These are phyloP conservation scores for Cremastinae sp. DNA, from an alignment of 2,888 invertebrate species.

Conservation along the genomic window DNA sequence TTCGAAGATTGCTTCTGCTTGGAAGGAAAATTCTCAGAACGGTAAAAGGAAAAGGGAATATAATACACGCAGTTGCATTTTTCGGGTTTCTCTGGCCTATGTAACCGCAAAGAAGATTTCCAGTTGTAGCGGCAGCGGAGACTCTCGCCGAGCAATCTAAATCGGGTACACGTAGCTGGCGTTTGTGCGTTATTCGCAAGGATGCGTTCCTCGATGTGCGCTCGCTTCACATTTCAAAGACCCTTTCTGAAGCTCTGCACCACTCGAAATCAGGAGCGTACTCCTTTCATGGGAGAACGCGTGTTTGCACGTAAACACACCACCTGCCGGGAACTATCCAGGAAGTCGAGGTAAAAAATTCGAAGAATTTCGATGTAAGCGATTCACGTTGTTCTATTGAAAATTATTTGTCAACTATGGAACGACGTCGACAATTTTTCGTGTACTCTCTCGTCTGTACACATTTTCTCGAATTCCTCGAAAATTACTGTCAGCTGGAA, in stretches of 20 bases:
- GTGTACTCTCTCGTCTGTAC: too few species aligned
- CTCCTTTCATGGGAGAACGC: conserved; percentile 3
- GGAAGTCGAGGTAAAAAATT: too few species aligned
- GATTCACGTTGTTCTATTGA: too few species aligned
- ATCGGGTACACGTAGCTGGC: not conserved
- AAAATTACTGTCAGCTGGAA: too few species aligned
- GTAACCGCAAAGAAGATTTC: not conserved
- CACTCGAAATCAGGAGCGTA: too few species aligned
- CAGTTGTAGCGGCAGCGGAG: not conserved
- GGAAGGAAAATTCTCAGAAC: not conserved
- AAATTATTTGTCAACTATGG: not conserved
- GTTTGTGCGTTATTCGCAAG: not conserved
- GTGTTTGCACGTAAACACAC: not conserved
- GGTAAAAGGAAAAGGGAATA: not conserved
- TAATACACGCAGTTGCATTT: not conserved
- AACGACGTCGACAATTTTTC: not conserved
- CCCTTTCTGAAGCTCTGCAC: conserved; percentile 25
- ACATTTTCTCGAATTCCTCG: too few species aligned
- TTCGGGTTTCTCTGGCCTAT: not conserved
- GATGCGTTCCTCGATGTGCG: conserved; percentile 15
- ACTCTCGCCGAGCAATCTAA: not conserved
- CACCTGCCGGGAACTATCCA: too few species aligned
- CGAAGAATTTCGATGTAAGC: too few species aligned
- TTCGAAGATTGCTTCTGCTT: conserved; percentile 10
- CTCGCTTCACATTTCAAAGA: conserved; percentile 47